Percentiles rank a stretch among this genome's conserved stretches.
phyloP scores from a whole-genome alignment of 2,113 vertebrate species.

The Pampusana beccarii region DNA sequence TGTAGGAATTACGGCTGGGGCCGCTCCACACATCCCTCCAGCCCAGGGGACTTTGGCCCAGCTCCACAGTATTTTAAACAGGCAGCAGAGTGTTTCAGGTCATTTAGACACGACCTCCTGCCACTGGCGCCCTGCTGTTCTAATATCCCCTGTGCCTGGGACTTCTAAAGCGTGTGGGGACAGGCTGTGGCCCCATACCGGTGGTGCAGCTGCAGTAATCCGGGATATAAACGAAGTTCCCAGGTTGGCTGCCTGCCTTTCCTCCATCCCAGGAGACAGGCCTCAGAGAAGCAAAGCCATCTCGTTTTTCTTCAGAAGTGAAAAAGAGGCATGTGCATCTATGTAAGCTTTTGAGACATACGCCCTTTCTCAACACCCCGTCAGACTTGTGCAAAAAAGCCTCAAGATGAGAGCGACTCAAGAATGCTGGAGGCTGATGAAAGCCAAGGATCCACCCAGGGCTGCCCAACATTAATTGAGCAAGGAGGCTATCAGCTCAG shows the following conservation, averaged over 20 bases:
- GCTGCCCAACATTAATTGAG: not conserved
- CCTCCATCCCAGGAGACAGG: not conserved
- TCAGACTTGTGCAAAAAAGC: not conserved
- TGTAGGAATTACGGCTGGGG: not conserved
- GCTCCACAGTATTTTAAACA: not conserved
- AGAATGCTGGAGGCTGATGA: conserved; percentile 2
- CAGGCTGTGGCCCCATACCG: not conserved
- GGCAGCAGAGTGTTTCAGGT: not conserved
- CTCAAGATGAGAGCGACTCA: not conserved
- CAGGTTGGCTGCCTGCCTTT: not conserved
- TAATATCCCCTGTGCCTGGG: not conserved
- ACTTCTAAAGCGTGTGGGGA: not conserved
- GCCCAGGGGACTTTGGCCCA: not conserved
- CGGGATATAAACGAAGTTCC: not conserved
- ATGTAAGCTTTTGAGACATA: not conserved
- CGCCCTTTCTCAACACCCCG: not conserved
- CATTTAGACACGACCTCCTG: not conserved
- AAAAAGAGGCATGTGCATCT: not conserved
- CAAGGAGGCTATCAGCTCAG: not conserved
- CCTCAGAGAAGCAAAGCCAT: not conserved
- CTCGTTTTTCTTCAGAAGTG: not conserved
- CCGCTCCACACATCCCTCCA: no score
- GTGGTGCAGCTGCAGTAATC: not conserved
- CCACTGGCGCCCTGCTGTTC: not conserved
- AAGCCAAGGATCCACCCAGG: conserved; percentile 16